A percentile compares a stretch with the other conserved stretches of the same genome.
phyloP scores from a whole-genome alignment of 1,140 invertebrate species.

The Apolygus lucorum region DNA sequence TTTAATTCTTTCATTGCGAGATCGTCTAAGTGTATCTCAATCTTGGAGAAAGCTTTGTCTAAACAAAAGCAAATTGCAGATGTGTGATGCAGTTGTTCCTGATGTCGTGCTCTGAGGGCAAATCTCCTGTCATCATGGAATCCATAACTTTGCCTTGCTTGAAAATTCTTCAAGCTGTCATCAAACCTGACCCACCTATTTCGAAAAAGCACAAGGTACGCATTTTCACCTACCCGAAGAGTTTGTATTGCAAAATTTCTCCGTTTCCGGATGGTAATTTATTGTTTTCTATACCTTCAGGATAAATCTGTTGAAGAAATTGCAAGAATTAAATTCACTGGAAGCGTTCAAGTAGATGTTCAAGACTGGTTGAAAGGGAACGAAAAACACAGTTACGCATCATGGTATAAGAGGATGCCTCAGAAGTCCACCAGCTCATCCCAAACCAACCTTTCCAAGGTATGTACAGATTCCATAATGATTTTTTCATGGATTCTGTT shows the following conservation, averaged over 20 bases:
- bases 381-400: slow-evolving; percentile 56
- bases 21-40: neutral
- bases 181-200: slow-evolving; percentile 55
- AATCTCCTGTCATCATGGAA: slow-evolving; percentile 65
- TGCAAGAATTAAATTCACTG: slow-evolving; percentile 44
- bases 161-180: slow-evolving; percentile 69
- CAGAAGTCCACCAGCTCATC: slow-evolving; percentile 37
- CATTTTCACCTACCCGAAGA: neutral
- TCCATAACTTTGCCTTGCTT: slow-evolving; percentile 72
- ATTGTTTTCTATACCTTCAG: slow-evolving; percentile 37
- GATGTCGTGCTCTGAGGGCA: slow-evolving; percentile 59
- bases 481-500: neutral
- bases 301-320: slow-evolving; percentile 48
- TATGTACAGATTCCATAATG: slow-evolving; percentile 6
- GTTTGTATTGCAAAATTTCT: neutral
- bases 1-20: neutral
- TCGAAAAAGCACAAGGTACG: slow-evolving; percentile 47
- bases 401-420: slow-evolving; percentile 57
- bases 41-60: no score
- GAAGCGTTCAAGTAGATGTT: slow-evolving; percentile 61
- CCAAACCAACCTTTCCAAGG: slow-evolving; percentile 29
- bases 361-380: slow-evolving; percentile 68
- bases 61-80: slow-evolving; percentile 54
- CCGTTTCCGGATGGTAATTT: no score
- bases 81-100: slow-evolving; percentile 80